Evolutionary conservation across 2,888 invertebrate species (phyloP).

Genomic region (Acrobasis consociella): DNA sequence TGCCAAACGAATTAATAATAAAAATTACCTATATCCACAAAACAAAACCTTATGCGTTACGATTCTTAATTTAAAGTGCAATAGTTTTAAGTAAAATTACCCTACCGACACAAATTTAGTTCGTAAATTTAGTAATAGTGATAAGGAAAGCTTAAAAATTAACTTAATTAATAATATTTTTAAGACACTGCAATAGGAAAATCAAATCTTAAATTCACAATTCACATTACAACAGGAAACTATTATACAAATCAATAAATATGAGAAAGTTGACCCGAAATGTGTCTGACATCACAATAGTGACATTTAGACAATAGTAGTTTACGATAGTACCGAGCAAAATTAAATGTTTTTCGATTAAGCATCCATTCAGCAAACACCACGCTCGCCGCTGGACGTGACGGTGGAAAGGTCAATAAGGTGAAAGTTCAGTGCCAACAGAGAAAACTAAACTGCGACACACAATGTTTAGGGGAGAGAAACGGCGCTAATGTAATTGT

Average conservation of each 20-base stretch:
- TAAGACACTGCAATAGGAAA: not conserved
- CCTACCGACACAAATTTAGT: no score
- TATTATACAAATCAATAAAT: not conserved
- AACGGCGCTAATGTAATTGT: slow-evolving; percentile 28
- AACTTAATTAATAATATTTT: no score
- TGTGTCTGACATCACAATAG: slow-evolving; percentile 7
- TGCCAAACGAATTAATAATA: no score
- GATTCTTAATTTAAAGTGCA: no score
- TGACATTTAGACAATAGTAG: slow-evolving; percentile 13
- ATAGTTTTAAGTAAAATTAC: no score
- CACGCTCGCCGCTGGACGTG: slow-evolving; percentile 38
- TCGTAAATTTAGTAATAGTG: no score
- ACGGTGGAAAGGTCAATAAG: slow-evolving; percentile 54
- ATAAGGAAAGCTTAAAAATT: no score
- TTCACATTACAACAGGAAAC: no score
- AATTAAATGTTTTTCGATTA: slow-evolving; percentile 21
- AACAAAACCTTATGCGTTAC: no score
- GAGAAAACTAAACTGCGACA: slow-evolving; percentile 53
- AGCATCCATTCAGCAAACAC: slow-evolving; percentile 12
- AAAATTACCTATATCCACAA: no score
- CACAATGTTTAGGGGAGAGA: not conserved
- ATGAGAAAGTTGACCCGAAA: slow-evolving; percentile 7
- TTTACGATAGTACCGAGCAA: slow-evolving; percentile 5
- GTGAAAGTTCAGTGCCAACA: slow-evolving; percentile 62
- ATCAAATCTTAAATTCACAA: not conserved